Base-by-base conservation (phyloP, 2,113 vertebrate species). In the Clarias magur region DNA sequence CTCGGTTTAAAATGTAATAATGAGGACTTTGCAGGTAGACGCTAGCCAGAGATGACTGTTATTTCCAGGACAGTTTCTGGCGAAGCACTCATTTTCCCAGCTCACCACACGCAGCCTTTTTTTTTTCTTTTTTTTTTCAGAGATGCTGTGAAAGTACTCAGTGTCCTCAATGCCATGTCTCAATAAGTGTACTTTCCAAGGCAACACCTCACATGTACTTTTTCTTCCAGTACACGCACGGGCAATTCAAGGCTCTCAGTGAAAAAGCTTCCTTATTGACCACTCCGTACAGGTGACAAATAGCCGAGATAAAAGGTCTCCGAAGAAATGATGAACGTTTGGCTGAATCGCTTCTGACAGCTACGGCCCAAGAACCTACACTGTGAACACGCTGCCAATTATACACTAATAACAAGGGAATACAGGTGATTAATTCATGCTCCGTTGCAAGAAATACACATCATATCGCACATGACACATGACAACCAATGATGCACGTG, bases 271-370 rank as follows among this genome's bases (percentile, higher is more conserved):
- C 21, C 38, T 82, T 48, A 25, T 48, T 82, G 80, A 48, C 38
- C 60, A 82, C 34, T 53, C 19, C n/a, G 80, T 42, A 38, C 48
- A 65, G 23, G 80, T 48, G 60, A 82, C 80, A 82, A 65, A 63
- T 81, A 42, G 80, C 80, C 15, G 59, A 62, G 57, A 62, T 62
- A 38, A 81, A 81, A 62, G 19, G 19, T 25, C 13, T 63, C 34
- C 3, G 34, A 21, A 42, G 57, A 65, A 82, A 82, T 81, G 17
- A 63, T 23, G 57, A 62, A 38, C 19, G 21, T 42, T 62, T 27
- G 16, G 27, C 3, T 63, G 59, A 82, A 63, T 82, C 63, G 59
- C 7, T 82, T n/a, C 12, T 80, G 79, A 60, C 34, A 2, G 76
- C 3, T 3, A n/a, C 10, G n/a, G 59, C 54, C 53, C n/a, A 30